Percentiles rank a stretch among this genome's conserved stretches.
Evolutionary conservation across 2,113 vertebrate species (phyloP).

Genomic region (Ophiodon elongatus): DNA sequence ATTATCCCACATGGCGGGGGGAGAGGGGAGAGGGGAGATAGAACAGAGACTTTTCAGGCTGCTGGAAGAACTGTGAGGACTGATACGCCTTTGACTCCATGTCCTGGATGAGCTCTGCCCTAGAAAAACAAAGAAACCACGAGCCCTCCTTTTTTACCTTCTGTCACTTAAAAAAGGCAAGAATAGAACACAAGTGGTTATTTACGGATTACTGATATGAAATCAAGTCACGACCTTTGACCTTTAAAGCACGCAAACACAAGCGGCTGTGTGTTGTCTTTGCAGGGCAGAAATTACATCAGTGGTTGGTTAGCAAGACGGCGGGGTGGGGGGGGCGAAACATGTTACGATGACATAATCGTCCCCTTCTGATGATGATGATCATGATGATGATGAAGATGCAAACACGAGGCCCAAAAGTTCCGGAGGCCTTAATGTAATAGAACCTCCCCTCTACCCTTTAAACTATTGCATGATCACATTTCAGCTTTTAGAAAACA

Average conservation of each 20-base stretch:
- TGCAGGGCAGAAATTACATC: constrained; percentile 46
- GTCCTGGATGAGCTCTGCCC: constrained; percentile 55
- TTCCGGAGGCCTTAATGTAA: constrained; percentile 41
- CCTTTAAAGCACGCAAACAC: constrained; percentile 16
- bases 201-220: constrained; percentile 50
- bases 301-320: constrained; percentile 11
- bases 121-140: constrained; percentile 5
- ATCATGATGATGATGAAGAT: constrained; percentile 73
- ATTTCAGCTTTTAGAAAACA: constrained; percentile 76
- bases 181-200: constrained; percentile 32
- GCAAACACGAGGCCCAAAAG: constrained; percentile 67
- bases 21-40: background rate
- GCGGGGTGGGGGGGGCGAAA: background rate
- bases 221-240: background rate
- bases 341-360: constrained; percentile 33
- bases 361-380: constrained; percentile 65
- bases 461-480: constrained; percentile 77
- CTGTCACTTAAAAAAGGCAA: constrained; percentile 41
- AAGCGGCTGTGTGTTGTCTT: constrained; percentile 34
- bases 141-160: background rate
- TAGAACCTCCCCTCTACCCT: constrained; percentile 60
- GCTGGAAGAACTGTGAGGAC: constrained; percentile 72
- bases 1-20: constrained; percentile 48
- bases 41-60: constrained; percentile 29
- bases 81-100: constrained; percentile 44